Base-by-base conservation (phyloP, 2,113 vertebrate genomes). In the Nesoenas mayeri region DNA sequence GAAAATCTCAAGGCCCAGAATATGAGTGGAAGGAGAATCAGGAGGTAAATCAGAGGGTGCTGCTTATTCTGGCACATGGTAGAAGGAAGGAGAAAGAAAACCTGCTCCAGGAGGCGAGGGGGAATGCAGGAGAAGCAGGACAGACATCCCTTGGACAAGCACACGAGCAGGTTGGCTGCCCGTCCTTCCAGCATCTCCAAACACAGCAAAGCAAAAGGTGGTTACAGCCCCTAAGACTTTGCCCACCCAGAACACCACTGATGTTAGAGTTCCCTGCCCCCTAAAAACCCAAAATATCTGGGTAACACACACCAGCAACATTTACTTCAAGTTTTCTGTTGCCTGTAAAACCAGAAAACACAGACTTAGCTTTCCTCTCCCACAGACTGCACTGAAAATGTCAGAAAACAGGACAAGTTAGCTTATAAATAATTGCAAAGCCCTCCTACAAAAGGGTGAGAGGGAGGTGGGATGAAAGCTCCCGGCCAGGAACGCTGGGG, bases 371-470 rank as follows among this genome's bases (percentile, higher is more conserved):
- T 92, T 91, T 85, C 34, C 36, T 57, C 42, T 83, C 92, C 53
- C 3, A 0, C 61, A 91, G 77, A 31, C 73, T 88, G 85, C 32
- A 50, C 36, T 65, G 77, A 89, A 94, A 91, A 92, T 87, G 85
- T 81, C 91, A 91, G 77, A 80, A 87, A 86, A 91, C 50, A 79
- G 92, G 94, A 91, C 84, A 92, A 95, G 62, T 44, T 64, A 86
- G 31, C 89, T 95, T 89, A 95, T 91, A 91, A 95, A 95, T 94
- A 95, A 97, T 91, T 96, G 84, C 93, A 92, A 79, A 88, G 71
- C 50, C 62, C 87, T 96, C 79, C 89, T 94, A 78, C 82, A 97
- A 94, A 89, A 90, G 74, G 67, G 9, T 77, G 87, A 89, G 95
- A 87, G 74, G 66, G 79, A 91, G 78, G 74, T 77, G 79, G 91